These are phyloP conservation scores for Illadopsis cleaveri DNA, from an alignment of 2,113 vertebrate genomes.

Conservation along the genomic window DNA sequence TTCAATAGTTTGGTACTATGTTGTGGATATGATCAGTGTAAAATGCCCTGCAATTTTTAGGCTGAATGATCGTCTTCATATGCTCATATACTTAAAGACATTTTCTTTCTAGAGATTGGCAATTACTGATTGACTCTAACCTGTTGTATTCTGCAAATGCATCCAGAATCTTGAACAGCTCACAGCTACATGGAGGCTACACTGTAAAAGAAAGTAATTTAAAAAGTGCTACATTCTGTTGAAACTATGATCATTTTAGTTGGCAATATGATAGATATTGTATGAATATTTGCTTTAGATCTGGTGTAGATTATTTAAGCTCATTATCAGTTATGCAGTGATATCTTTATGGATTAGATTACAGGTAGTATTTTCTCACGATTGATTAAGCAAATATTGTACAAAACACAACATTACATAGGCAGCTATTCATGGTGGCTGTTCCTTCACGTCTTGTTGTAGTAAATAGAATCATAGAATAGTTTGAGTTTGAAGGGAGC, in stretches of 20 bases:
- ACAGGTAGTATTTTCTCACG: background rate
- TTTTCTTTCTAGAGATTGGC: background rate
- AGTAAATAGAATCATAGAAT: background rate
- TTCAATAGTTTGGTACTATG: background rate
- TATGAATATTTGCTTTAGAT: background rate
- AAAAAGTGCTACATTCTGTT: fast-evolving
- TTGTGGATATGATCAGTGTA: background rate
- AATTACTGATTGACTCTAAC: background rate
- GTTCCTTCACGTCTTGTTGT: background rate
- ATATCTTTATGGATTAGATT: background rate
- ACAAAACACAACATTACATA: background rate
- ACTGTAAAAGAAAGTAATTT: background rate
- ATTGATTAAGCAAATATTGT: background rate
- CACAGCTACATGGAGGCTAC: background rate
- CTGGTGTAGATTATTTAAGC: background rate
- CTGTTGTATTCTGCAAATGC: background rate
- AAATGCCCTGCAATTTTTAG: background rate
- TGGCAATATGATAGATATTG: background rate
- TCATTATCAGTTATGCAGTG: background rate
- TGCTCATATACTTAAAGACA: background rate
- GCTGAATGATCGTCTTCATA: background rate
- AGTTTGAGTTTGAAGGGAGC: background rate
- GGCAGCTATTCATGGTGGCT: background rate
- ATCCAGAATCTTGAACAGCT: background rate
- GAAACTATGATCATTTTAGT: background rate